phyloP scores from a whole-genome alignment of 64 coral and sea anemone species.

The Porites lutea region DNA sequence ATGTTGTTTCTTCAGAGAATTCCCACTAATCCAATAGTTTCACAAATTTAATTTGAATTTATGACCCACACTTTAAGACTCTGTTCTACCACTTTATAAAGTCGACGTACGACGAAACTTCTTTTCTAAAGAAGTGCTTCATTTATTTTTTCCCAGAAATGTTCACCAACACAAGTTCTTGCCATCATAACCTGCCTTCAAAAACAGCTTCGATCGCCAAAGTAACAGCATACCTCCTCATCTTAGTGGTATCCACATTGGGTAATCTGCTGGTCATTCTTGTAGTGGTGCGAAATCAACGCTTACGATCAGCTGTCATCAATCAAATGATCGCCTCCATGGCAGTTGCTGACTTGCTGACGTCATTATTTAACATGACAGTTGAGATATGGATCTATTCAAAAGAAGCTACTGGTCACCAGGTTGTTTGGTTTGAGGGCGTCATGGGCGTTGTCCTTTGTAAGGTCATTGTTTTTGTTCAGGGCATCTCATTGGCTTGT shows the following conservation, averaged over 20 bases:
- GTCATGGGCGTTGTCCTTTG: conserved; percentile 22
- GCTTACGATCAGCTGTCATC: conserved; percentile 15
- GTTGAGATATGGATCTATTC: conserved; percentile 22
- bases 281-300: background rate
- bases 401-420: conserved; percentile 4
- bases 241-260: background rate
- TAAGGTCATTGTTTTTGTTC: conserved; percentile 37
- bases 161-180: conserved; percentile 22
- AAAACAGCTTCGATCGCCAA: background rate
- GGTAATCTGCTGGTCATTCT: conserved; percentile 16
- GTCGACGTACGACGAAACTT: too few relatives aligned
- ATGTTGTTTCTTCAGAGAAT: too few relatives aligned
- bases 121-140: too few relatives aligned
- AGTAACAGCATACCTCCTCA: background rate
- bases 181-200: background rate
- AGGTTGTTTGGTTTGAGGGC: conserved; percentile 7
- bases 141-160: background rate
- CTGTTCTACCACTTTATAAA: too few relatives aligned
- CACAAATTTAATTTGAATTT: too few relatives aligned
- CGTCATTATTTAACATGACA: conserved; percentile 56
- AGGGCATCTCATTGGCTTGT: conserved; percentile 31
- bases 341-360: conserved; percentile 59
- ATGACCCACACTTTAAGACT: too few relatives aligned
- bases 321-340: conserved; percentile 47
- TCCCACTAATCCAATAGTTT: too few relatives aligned